Evolutionary conservation across 2,888 invertebrate genomes (phyloP).

Genomic region (Apodemia duryi): DNA sequence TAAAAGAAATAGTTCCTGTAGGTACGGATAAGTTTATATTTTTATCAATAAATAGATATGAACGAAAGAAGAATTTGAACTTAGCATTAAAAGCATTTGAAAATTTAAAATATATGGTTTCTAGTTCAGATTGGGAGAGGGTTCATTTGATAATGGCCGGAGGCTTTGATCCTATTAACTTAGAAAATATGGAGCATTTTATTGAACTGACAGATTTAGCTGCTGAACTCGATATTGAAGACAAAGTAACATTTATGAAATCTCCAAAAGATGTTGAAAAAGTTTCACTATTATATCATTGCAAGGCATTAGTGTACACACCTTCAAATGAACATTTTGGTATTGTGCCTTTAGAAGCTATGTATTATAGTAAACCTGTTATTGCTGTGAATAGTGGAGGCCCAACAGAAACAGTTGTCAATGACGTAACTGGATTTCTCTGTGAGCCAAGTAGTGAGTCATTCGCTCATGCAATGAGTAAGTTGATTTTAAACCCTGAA

Average conservation of each 20-base stretch:
- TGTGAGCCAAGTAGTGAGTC: slow-evolving; percentile 83
- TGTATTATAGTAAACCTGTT: slow-evolving; percentile 96
- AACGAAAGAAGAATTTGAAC: slow-evolving; percentile 96
- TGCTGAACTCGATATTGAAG: slow-evolving; percentile 81
- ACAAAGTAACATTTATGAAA: slow-evolving; percentile 89
- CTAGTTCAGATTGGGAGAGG: slow-evolving; percentile 78
- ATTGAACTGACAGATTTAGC: slow-evolving; percentile 85
- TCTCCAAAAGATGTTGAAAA: slow-evolving; percentile 94
- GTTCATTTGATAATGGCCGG: slow-evolving; percentile 96
- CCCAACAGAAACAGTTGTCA: slow-evolving; percentile 93
- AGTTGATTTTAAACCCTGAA: slow-evolving; percentile 81
- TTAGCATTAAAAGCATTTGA: slow-evolving; percentile 91
- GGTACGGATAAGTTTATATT: slow-evolving; percentile 83
- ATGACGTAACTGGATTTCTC: slow-evolving; percentile 89
- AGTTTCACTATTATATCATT: slow-evolving; percentile 86
- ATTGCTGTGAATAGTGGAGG: slow-evolving; percentile 97
- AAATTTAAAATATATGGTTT: slow-evolving; percentile 77
- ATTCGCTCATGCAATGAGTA: slow-evolving; percentile 88
- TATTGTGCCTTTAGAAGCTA: slow-evolving; percentile 99
- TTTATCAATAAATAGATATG: slow-evolving; percentile 97
- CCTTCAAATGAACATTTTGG: slow-evolving; percentile 99
- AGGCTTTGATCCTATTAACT: slow-evolving; percentile 94
- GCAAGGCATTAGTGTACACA: slow-evolving; percentile 93
- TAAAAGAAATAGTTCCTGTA: slow-evolving; percentile 72
- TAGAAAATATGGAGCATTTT: slow-evolving; percentile 92